Evolutionary conservation across 1,140 invertebrate species (phyloP).

Genomic region (Adelges cooleyi): DNA sequence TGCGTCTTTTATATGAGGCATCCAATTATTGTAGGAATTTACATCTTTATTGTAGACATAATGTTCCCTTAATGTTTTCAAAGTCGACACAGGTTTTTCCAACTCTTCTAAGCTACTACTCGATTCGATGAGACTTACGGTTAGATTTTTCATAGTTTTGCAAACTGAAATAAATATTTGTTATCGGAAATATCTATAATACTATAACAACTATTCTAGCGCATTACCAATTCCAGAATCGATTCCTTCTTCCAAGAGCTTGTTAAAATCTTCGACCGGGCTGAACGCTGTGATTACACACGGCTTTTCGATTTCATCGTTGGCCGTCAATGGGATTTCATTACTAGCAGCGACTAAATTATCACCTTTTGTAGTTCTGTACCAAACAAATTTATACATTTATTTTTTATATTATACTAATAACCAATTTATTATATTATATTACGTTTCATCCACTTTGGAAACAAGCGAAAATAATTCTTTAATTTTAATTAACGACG

Average conservation of each 20-base stretch:
- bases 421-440: no score
- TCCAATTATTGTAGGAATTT: conserved; percentile 1
- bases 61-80: background rate
- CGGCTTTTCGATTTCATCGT: background rate
- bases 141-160: background rate
- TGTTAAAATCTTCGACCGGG: conserved; percentile 11
- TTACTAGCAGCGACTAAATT: no score
- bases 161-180: background rate
- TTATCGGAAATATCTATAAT: no score
- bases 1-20: conserved; percentile 1
- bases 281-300: background rate
- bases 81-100: background rate
- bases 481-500: background rate
- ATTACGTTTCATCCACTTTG: background rate
- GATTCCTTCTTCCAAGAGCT: conserved; percentile 3
- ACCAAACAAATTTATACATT: no score
- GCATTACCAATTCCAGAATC: conserved; percentile 3
- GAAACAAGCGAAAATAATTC: background rate
- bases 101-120: background rate
- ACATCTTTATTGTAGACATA: conserved; percentile 3
- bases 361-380: no score
- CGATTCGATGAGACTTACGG: background rate
- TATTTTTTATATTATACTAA: no score
- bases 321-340: no score
- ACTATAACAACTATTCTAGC: no score